These are phyloP conservation scores for Bilobella aurantiaca DNA, from an alignment of 1,140 invertebrate genomes.

Conservation along the genomic window DNA sequence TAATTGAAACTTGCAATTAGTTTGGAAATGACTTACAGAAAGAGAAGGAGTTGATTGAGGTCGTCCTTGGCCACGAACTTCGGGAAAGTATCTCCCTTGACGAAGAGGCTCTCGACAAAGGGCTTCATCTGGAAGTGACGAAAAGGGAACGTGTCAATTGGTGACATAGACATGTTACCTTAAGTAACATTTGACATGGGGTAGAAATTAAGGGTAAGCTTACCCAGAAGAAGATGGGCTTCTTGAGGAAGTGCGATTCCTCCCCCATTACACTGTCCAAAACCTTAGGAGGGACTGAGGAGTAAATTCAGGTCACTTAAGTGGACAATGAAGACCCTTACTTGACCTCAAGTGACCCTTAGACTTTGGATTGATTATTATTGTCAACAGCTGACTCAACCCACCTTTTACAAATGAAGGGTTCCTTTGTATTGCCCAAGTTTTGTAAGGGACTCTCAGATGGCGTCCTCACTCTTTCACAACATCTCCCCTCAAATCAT, in stretches of 20 bases:
- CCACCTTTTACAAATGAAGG: no score
- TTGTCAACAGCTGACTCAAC: no score
- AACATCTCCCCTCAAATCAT: no score
- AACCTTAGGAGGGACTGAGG: no score
- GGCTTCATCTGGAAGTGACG: slow-evolving; percentile 22
- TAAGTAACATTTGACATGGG: not conserved
- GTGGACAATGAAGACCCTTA: no score
- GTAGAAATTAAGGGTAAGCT: not conserved
- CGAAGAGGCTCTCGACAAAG: slow-evolving; percentile 23
- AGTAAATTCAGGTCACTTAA: no score
- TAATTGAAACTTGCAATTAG: not conserved
- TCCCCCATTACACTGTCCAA: not conserved
- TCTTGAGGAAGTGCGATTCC: slow-evolving; percentile 13
- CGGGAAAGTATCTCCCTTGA: slow-evolving; percentile 22
- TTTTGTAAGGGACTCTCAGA: no score
- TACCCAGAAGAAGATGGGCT: slow-evolving; percentile 31
- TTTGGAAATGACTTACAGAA: slow-evolving; percentile 26
- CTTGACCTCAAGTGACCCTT: no score
- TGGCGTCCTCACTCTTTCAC: no score
- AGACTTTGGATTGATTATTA: no score
- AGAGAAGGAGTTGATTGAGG: slow-evolving; percentile 27
- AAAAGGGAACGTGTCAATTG: not conserved
- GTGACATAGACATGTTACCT: not conserved
- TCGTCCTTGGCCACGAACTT: slow-evolving; percentile 29
- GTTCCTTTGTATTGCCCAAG: no score